Evolutionary conservation across 53 echinoderm and acorn worm genomes (phyloP).

Genomic region (Arbacia lixula): DNA sequence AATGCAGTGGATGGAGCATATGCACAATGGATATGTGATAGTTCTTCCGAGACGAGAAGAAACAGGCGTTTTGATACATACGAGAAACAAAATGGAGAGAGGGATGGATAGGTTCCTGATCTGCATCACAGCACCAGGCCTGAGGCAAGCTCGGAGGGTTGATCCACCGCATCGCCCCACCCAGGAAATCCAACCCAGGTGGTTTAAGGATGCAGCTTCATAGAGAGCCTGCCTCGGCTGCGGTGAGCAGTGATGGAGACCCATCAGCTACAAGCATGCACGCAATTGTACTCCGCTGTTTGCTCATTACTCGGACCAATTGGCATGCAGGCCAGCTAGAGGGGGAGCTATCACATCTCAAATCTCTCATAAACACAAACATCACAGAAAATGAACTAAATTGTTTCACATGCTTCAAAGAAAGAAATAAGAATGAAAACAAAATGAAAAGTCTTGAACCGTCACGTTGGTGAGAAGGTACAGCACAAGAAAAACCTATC

Average conservation of each 20-base stretch:
- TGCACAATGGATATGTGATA: conserved; percentile 7
- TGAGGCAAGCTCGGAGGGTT: conserved; percentile 7
- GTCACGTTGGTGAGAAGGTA: too few species aligned
- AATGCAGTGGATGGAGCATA: conserved; percentile 3
- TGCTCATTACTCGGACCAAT: conserved; percentile 57
- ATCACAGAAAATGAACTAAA: too few species aligned
- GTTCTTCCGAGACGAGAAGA: background rate
- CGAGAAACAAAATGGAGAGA: background rate
- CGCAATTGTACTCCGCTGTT: conserved; percentile 53
- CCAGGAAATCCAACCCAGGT: conserved; percentile 59
- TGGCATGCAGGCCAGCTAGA: conserved; percentile 56
- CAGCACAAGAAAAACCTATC: too few species aligned
- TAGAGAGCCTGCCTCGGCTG: conserved; percentile 64
- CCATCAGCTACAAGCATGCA: conserved; percentile 44
- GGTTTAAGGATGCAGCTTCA: conserved; percentile 78
- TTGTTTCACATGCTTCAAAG: too few species aligned
- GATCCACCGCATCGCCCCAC: conserved; percentile 74
- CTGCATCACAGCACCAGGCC: conserved; percentile 47
- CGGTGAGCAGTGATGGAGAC: conserved; percentile 50
- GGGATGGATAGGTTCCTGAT: conserved; percentile 25
- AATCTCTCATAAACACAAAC: too few species aligned
- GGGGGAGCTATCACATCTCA: conserved; percentile 52
- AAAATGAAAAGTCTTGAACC: too few species aligned
- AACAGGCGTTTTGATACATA: background rate
- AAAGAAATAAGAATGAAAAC: too few species aligned